These are phyloP conservation scores for Actenoides lindsayi DNA, from an alignment of 2,113 vertebrate genomes.

Conservation along the genomic window DNA sequence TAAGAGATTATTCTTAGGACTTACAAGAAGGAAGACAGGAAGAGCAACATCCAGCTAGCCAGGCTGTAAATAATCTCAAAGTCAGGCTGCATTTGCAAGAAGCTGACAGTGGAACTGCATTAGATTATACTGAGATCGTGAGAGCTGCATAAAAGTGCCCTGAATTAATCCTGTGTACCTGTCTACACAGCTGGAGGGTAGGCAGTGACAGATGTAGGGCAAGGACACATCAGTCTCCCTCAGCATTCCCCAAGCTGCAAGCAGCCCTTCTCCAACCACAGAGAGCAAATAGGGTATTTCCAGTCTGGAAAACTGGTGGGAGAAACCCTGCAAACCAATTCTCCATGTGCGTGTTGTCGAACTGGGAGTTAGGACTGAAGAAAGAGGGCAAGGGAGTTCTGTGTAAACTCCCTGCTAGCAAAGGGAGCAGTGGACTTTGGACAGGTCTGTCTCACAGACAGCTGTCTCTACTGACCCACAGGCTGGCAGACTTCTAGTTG, in stretches of 20 bases:
- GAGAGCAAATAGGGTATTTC: neutral
- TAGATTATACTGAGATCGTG: neutral
- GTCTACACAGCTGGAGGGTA: neutral
- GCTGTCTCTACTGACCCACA: too few relatives aligned
- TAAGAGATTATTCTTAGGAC: slow-evolving; percentile 22
- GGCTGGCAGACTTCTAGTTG: too few relatives aligned
- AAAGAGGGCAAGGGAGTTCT: neutral
- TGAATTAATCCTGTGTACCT: neutral
- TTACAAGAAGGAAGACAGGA: slow-evolving; percentile 35
- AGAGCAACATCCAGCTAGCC: slow-evolving; percentile 9
- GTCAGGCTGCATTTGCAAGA: neutral
- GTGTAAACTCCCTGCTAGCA: neutral
- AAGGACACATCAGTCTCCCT: neutral
- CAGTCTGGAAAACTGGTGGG: neutral
- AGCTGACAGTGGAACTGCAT: neutral
- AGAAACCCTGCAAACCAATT: neutral
- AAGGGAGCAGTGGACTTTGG: neutral
- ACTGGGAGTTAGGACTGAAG: neutral
- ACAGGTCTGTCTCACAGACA: neutral
- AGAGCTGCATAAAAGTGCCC: neutral
- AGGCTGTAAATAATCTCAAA: slow-evolving; percentile 3
- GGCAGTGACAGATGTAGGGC: neutral
- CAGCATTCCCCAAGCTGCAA: neutral
- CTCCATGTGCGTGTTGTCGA: accelerated
- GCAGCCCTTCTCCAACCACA: neutral